phyloP scores from a whole-genome alignment of 1,140 invertebrate genomes.

The Rhyacophila brunnea region DNA sequence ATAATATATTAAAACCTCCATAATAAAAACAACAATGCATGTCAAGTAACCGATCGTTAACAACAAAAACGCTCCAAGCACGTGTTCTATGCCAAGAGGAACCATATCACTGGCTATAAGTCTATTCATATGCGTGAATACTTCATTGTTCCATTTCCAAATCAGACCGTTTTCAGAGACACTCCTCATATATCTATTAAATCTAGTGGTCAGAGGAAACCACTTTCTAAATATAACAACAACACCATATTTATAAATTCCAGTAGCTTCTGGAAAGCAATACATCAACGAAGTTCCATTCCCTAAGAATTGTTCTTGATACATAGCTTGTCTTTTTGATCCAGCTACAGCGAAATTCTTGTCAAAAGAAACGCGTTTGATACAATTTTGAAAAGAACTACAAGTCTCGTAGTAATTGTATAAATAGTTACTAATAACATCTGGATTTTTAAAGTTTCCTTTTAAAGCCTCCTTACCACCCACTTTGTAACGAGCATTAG shows the following conservation, averaged over 20 bases:
- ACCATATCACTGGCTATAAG: slow-evolving; percentile 40
- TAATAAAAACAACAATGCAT: slow-evolving; percentile 13
- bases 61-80: slow-evolving; percentile 46
- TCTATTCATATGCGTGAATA: slow-evolving; percentile 41
- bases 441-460: slow-evolving; percentile 50
- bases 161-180: slow-evolving; percentile 52
- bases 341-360: slow-evolving; percentile 49
- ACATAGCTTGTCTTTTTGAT: slow-evolving; percentile 48
- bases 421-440: slow-evolving; percentile 46
- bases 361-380: slow-evolving; percentile 42
- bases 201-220: slow-evolving; percentile 47
- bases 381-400: slow-evolving; percentile 42
- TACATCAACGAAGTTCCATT: slow-evolving; percentile 45
- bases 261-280: slow-evolving; percentile 48
- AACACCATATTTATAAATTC: slow-evolving; percentile 51
- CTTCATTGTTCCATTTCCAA: slow-evolving; percentile 51
- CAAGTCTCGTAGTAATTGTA: slow-evolving; percentile 49
- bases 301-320: slow-evolving; percentile 46
- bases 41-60: slow-evolving; percentile 15
- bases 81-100: slow-evolving; percentile 46
- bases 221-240: slow-evolving; percentile 46
- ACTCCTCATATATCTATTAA: slow-evolving; percentile 50
- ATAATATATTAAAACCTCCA: slow-evolving; percentile 8
- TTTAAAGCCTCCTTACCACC: slow-evolving; percentile 50
- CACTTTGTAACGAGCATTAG: slow-evolving; percentile 44